Percentiles rank a stretch among this genome's conserved stretches.
phyloP scores from a whole-genome alignment of 1,140 invertebrate species.

The Papilio machaon region DNA sequence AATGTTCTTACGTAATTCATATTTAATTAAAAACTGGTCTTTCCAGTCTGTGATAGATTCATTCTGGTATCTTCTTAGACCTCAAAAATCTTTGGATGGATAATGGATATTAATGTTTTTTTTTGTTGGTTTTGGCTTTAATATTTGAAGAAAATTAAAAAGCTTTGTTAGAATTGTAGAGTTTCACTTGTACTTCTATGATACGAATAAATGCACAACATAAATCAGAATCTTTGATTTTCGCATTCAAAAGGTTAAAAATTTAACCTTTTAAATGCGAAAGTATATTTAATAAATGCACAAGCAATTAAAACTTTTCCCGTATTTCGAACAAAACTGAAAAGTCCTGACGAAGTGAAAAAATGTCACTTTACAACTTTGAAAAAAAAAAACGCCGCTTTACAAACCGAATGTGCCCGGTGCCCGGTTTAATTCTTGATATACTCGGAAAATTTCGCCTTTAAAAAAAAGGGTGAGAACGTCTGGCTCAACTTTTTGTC shows the following conservation, averaged over 20 bases:
- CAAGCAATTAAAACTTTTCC: constrained; percentile 12
- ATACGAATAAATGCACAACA: background rate
- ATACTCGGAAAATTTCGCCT: constrained; percentile 29
- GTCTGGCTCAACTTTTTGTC: constrained; percentile 45
- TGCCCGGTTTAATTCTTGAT: constrained; percentile 25
- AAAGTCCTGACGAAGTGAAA: constrained; percentile 13
- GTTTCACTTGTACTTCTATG: too few species aligned
- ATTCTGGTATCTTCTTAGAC: too few species aligned
- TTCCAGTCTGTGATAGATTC: too few species aligned
- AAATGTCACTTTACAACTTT: constrained; percentile 6
- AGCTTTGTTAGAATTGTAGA: too few species aligned
- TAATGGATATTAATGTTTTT: too few species aligned
- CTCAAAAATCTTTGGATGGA: too few species aligned
- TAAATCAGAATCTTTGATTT: background rate
- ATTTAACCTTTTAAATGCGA: background rate
- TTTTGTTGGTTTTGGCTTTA: too few species aligned
- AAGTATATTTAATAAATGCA: background rate
- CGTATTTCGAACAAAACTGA: background rate
- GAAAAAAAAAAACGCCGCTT: background rate
- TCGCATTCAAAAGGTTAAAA: background rate
- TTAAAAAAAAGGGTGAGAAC: constrained; percentile 41
- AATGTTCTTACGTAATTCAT: too few species aligned
- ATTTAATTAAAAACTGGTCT: too few species aligned
- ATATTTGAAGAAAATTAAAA: too few species aligned
- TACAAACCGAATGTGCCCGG: constrained; percentile 19